Evolutionary conservation across 2,797 vertebrate genomes (phyloP).

Genomic region (Coranthus polyacanthus): DNA sequence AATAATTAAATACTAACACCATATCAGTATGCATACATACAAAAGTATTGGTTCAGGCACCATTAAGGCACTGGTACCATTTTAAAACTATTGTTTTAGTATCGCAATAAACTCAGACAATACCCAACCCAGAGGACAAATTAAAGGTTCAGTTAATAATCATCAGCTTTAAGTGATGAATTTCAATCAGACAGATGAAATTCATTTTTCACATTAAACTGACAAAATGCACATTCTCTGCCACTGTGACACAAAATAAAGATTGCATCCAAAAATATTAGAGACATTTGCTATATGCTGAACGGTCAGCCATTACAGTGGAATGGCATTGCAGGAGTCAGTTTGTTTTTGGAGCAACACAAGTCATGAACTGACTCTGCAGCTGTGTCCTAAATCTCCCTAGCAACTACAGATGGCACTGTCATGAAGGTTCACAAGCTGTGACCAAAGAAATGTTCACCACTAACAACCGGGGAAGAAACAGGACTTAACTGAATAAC

Average conservation of each 20-base stretch:
- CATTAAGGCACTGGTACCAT: no score
- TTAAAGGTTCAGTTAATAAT: no score
- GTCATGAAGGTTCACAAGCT: slow-evolving; percentile 49
- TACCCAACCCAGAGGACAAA: slow-evolving; percentile 2
- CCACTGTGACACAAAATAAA: slow-evolving; percentile 1
- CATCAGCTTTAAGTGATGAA: no score
- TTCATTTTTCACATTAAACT: no score
- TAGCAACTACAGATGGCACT: slow-evolving; percentile 62
- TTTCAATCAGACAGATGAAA: no score
- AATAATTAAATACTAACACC: no score
- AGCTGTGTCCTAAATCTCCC: slow-evolving; percentile 65
- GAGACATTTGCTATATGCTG: slow-evolving; percentile 15
- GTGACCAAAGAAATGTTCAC: slow-evolving; percentile 55
- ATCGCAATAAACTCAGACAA: no score
- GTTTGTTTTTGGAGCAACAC: slow-evolving; percentile 43
- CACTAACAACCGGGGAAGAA: slow-evolving; percentile 22
- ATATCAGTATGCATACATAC: no score
- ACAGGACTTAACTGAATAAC: slow-evolving; percentile 13
- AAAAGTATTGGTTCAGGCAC: no score
- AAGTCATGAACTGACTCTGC: slow-evolving; percentile 55
- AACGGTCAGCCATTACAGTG: slow-evolving; percentile 13
- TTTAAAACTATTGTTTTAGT: no score
- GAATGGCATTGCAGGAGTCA: slow-evolving; percentile 32
- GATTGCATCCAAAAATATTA: neutral
- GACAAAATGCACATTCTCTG: no score